Evolutionary conservation across 2,888 invertebrate genomes (phyloP).

Genomic region (Rhingia campestris): DNA sequence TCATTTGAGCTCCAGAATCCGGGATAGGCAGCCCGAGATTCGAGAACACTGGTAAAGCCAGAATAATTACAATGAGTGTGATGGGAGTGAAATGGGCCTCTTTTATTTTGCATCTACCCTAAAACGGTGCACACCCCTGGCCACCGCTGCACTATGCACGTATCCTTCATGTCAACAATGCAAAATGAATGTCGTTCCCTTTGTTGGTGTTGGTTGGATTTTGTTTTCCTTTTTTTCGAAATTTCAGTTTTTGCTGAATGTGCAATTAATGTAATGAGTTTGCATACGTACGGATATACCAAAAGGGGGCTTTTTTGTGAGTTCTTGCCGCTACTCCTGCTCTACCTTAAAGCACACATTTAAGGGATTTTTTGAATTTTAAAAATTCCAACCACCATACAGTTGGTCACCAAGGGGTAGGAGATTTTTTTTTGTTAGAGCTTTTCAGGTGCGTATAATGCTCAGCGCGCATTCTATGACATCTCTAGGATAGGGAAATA

Average conservation of each 20-base stretch:
- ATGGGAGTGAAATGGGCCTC: slow-evolving; percentile 66
- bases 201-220: slow-evolving; percentile 52
- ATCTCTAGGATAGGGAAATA: no score
- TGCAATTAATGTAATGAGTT: slow-evolving; percentile 74
- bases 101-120: slow-evolving; percentile 59
- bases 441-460: no score
- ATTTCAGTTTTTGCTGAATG: slow-evolving; percentile 55
- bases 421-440: no score
- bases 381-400: no score
- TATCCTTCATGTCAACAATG: slow-evolving; percentile 71
- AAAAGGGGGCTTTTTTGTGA: slow-evolving; percentile 32
- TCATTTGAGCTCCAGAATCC: slow-evolving; percentile 27
- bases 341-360: not conserved
- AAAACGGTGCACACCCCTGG: slow-evolving; percentile 42
- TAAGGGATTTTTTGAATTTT: not conserved
- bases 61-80: slow-evolving; percentile 72
- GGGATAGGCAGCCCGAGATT: slow-evolving; percentile 36
- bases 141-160: slow-evolving; percentile 34
- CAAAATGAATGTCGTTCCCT: slow-evolving; percentile 66
- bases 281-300: slow-evolving; percentile 47
- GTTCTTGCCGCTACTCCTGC: not conserved
- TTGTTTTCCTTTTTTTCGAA: slow-evolving; percentile 42
- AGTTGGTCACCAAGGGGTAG: no score
- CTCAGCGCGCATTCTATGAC: no score
- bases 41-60: slow-evolving; percentile 52